A percentile compares a stretch with the other conserved stretches of the same genome.
Conservation (phyloP, 2,113 vertebrate genomes). For the Myrmecobius fasciatus region DNA sequence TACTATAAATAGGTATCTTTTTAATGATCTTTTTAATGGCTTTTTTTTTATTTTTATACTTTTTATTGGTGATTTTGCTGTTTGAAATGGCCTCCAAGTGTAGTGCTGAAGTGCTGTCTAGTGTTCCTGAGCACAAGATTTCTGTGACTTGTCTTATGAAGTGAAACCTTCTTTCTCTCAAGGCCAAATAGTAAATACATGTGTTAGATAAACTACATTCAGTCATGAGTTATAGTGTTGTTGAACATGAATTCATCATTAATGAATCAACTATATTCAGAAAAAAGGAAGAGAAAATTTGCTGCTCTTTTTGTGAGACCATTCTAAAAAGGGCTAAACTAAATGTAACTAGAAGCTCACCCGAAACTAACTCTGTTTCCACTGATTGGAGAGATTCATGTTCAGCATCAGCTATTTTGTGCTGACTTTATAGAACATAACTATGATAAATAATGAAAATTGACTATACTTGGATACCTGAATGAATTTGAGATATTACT, state of each 20-base stretch:
- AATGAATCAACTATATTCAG: not conserved
- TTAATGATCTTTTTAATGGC: not conserved
- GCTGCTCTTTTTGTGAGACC: not conserved
- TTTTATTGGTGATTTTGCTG: not conserved
- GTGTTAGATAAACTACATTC: not conserved
- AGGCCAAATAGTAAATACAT: not conserved
- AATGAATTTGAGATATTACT: not conserved
- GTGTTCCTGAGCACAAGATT: not conserved
- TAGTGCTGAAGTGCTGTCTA: not conserved
- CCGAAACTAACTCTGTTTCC: not conserved
- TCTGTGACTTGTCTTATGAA: not conserved
- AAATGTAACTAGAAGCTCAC: not conserved
- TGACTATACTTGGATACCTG: not conserved
- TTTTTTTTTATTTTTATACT: not conserved
- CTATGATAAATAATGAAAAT: not conserved
- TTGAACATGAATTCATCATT: not conserved
- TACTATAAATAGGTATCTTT: not conserved
- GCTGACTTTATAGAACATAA: not conserved
- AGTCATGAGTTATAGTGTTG: not conserved
- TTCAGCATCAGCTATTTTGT: not conserved
- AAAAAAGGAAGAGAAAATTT: not conserved
- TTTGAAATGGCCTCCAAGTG: not conserved
- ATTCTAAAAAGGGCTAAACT: not conserved
- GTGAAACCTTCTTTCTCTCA: no score
- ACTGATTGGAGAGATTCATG: not conserved